Conservation (phyloP, 2,113 vertebrate genomes). For the Chrysochloris asiatica region DNA sequence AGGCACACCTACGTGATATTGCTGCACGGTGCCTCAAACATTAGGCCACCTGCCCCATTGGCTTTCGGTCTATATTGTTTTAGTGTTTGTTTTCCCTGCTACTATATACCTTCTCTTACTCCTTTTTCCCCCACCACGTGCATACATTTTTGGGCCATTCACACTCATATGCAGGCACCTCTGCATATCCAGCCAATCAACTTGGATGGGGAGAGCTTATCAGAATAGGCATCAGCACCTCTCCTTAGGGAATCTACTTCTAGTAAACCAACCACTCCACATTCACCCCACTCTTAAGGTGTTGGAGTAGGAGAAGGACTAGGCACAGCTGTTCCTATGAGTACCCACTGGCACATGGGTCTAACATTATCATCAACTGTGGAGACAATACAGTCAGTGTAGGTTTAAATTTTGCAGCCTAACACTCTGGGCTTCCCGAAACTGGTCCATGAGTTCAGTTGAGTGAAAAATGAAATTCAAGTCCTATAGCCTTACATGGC, state of each 20-base stretch:
- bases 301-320: background rate
- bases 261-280: background rate
- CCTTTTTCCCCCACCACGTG: background rate
- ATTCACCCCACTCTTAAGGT: no score
- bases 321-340: background rate
- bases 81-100: background rate
- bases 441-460: background rate
- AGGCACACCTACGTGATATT: background rate
- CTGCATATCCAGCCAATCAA: background rate
- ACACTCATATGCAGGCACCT: background rate
- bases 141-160: background rate
- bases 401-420: background rate
- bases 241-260: background rate
- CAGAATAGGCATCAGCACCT: background rate
- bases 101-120: background rate
- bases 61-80: background rate
- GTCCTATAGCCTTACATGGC: background rate
- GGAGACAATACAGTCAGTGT: background rate
- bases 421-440: background rate
- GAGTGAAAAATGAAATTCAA: constrained; percentile 21
- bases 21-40: no score
- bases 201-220: background rate
- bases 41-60: background rate
- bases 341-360: background rate
- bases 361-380: background rate